Percentiles rank a stretch among this genome's conserved stretches.
phyloP scores from a whole-genome alignment of 2,888 invertebrate genomes.

The Dryocosmus kuriphilus region DNA sequence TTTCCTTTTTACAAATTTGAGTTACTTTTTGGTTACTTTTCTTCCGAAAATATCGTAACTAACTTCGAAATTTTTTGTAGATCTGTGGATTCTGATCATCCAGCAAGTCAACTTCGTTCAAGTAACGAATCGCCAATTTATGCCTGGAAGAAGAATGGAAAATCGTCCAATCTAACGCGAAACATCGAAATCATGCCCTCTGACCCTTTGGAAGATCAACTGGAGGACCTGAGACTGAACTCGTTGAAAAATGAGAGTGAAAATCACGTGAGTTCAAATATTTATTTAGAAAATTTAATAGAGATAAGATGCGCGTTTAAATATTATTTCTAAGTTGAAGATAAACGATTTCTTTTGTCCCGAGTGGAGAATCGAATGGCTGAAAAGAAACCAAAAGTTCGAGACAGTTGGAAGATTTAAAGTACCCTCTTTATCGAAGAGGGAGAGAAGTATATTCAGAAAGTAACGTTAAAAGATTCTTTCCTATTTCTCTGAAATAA shows the following conservation, averaged over 20 bases:
- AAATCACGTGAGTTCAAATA: background rate
- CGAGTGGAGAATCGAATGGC: conserved; percentile 8
- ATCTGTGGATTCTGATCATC: conserved; percentile 62
- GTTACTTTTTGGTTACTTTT: too few species aligned
- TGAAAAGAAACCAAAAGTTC: background rate
- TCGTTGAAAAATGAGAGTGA: background rate
- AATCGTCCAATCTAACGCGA: conserved; percentile 48
- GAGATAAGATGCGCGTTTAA: background rate
- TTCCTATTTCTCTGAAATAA: conserved; percentile 27
- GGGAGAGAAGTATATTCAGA: conserved; percentile 20
- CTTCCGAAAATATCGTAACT: too few species aligned
- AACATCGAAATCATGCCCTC: conserved; percentile 52
- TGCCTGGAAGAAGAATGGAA: conserved; percentile 66
- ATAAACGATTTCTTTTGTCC: conserved; percentile 2
- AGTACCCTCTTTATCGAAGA: conserved; percentile 4
- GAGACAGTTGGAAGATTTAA: background rate
- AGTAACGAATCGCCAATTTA: conserved; percentile 58
- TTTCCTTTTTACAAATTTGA: too few species aligned
- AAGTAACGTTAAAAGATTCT: conserved; percentile 19
- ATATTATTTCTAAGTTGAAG: background rate
- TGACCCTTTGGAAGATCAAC: conserved; percentile 69
- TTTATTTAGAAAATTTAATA: background rate
- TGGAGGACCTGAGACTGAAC: conserved; percentile 67
- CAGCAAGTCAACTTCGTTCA: conserved; percentile 62
- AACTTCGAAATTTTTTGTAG: conserved; percentile 7